These are phyloP conservation scores for Pachyramphus minor DNA, from an alignment of 2,113 vertebrate genomes.

Conservation along the genomic window DNA sequence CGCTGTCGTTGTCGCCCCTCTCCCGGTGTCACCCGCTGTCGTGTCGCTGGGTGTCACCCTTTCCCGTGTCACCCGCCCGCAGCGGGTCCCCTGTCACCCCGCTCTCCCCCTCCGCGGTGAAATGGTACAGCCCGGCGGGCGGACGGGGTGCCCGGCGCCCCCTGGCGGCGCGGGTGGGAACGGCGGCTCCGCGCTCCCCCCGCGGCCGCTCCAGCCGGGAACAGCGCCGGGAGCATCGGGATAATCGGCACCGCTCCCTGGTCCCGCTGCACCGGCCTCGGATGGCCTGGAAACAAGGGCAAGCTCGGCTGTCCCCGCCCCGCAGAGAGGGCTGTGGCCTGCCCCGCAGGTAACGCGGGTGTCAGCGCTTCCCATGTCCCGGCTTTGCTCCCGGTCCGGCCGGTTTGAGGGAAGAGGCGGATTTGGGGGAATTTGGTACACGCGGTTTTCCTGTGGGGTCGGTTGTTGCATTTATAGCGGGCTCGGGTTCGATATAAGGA, in stretches of 20 bases:
- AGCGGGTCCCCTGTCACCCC: background rate
- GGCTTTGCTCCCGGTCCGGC: background rate
- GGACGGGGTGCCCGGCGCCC: background rate
- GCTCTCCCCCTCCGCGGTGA: background rate
- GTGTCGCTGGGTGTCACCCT: background rate
- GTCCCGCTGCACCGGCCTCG: background rate
- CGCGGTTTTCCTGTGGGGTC: accelerated
- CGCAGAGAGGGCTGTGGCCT: background rate
- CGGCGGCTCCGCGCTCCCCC: background rate
- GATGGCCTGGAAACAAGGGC: background rate
- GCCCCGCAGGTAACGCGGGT: background rate
- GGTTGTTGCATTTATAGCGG: accelerated
- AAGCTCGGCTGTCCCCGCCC: background rate
- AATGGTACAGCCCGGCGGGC: background rate
- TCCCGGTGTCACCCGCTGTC: background rate
- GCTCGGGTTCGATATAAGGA: accelerated
- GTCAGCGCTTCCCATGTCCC: background rate
- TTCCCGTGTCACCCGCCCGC: no score
- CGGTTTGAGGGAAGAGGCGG: accelerated
- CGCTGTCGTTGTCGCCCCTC: background rate
- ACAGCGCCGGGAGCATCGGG: background rate
- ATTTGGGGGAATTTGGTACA: accelerated
- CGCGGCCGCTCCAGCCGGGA: background rate
- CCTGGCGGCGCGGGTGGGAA: background rate
- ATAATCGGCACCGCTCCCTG: background rate